A percentile compares a stretch with the other conserved stretches of the same genome.
Evolutionary conservation across 2,113 vertebrate species (phyloP).

Genomic region (Scytalopus superciliaris): DNA sequence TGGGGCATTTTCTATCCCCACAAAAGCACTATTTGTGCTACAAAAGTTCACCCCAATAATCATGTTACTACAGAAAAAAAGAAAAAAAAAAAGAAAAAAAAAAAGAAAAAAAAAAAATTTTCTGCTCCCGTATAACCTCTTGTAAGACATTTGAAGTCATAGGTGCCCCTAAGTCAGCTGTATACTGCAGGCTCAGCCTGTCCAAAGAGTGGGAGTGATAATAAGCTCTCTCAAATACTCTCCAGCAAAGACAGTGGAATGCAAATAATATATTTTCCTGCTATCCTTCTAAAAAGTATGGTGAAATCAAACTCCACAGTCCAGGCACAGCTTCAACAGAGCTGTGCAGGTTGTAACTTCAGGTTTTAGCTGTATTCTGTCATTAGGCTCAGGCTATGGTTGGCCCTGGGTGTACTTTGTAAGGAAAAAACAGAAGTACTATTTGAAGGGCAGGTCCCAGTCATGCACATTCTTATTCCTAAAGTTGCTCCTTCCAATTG

Average conservation of each 20-base stretch:
- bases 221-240: background rate
- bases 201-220: background rate
- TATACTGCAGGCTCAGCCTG: background rate
- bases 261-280: background rate
- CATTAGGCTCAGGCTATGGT: background rate
- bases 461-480: background rate
- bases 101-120: background rate
- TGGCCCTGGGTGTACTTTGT: background rate
- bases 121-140: slow-evolving; percentile 18
- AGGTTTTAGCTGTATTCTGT: background rate
- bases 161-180: background rate
- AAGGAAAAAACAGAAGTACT: background rate
- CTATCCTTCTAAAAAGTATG: background rate
- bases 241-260: background rate
- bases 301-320: background rate
- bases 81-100: background rate
- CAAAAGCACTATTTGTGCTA: slow-evolving; percentile 58
- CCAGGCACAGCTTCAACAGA: background rate
- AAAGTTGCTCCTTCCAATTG: slow-evolving; percentile 14
- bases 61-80: slow-evolving; percentile 21
- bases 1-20: slow-evolving; percentile 49
- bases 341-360: background rate
- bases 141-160: background rate
- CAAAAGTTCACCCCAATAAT: slow-evolving; percentile 18
- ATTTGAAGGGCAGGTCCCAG: background rate